These are phyloP conservation scores for Spatulosminthurus flaviceps DNA, from an alignment of 2,888 invertebrate species.

Conservation along the genomic window DNA sequence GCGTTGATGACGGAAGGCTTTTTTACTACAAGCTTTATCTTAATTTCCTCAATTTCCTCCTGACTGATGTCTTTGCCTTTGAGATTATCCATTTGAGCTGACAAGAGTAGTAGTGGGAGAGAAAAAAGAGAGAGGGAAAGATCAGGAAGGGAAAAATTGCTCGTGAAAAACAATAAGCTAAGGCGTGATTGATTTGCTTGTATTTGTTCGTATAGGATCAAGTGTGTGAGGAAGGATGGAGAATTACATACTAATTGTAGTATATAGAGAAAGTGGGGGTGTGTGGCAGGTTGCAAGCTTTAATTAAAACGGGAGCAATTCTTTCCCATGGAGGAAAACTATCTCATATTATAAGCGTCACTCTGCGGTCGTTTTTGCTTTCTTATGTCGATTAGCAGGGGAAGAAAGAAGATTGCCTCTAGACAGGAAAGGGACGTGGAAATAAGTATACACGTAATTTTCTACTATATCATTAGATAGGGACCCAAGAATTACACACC, in stretches of 20 bases:
- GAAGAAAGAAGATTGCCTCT: background rate
- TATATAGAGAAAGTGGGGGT: background rate
- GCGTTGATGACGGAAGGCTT: background rate
- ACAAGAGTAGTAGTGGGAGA: background rate
- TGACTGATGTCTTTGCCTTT: background rate
- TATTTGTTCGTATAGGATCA: background rate
- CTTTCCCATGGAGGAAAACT: background rate
- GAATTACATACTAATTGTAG: background rate
- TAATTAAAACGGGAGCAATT: conserved; percentile 23
- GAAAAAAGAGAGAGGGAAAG: background rate
- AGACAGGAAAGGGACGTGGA: background rate
- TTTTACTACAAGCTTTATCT: conserved; percentile 1
- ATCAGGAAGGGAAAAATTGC: background rate
- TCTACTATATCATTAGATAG: too few relatives aligned
- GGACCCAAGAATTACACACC: too few relatives aligned
- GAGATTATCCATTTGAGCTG: background rate
- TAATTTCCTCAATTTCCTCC: background rate
- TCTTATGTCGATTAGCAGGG: background rate
- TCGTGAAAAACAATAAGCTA: conserved; percentile 22
- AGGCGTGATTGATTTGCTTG: conserved; percentile 2
- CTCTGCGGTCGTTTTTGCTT: background rate
- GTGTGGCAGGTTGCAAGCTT: conserved; percentile 20
- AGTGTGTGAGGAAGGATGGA: background rate
- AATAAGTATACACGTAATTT: background rate
- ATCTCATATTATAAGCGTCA: conserved; percentile 12